These are phyloP conservation scores for Ornithorhynchus anatinus DNA, from an alignment of 2,113 vertebrate genomes.

Conservation along the genomic window DNA sequence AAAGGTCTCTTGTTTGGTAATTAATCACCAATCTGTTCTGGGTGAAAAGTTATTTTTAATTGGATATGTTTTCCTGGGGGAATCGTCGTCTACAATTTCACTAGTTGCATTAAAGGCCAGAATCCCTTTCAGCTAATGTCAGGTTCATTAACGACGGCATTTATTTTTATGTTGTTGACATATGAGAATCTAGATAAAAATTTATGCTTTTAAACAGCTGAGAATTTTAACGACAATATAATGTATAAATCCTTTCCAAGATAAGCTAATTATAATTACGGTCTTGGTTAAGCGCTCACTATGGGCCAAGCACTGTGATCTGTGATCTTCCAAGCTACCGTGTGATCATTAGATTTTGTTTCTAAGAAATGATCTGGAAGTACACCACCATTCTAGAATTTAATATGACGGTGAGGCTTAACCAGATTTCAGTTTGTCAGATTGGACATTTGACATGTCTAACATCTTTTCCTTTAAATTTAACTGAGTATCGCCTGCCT, in stretches of 20 bases:
- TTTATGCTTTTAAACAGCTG: background rate
- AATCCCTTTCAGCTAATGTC: background rate
- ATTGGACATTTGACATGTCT: too few relatives aligned
- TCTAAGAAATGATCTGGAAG: too few relatives aligned
- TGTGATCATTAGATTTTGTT: too few relatives aligned
- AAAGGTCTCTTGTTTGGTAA: background rate
- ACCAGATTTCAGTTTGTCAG: too few relatives aligned
- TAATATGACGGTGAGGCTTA: too few relatives aligned
- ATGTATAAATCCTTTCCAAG: background rate
- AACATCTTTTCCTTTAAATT: too few relatives aligned
- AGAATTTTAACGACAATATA: background rate
- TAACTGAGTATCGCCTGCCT: too few relatives aligned
- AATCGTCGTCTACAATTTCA: background rate
- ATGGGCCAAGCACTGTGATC: too few relatives aligned
- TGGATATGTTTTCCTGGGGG: background rate
- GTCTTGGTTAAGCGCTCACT: too few relatives aligned
- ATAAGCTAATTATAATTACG: too few relatives aligned
- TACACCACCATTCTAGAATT: too few relatives aligned
- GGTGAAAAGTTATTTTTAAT: background rate
- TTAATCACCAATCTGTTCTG: background rate
- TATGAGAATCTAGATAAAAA: background rate
- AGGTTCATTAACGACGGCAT: background rate
- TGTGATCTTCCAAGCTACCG: too few relatives aligned
- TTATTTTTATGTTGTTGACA: background rate
- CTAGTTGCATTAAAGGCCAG: background rate